A percentile compares a stretch with the other conserved stretches of the same genome.
Conservation (phyloP, 2,888 invertebrate genomes). For the Idaea straminata region DNA sequence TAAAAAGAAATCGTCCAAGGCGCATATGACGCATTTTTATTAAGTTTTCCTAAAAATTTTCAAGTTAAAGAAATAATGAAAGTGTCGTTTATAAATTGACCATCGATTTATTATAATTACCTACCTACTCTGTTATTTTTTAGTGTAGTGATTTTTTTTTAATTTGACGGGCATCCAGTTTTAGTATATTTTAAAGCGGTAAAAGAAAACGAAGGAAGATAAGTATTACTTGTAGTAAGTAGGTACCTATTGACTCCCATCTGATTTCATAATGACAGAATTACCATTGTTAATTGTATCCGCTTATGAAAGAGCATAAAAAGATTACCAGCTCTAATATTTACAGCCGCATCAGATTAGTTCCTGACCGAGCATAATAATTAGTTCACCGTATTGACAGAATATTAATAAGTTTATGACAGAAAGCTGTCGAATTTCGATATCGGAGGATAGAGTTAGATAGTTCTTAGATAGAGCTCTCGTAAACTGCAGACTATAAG, state of each 20-base stretch:
- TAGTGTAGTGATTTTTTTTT: no score
- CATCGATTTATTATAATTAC: no score
- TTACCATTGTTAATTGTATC: conserved; percentile 24
- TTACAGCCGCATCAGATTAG: conserved; percentile 42
- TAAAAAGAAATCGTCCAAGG: no score
- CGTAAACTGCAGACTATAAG: not conserved
- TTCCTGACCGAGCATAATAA: conserved; percentile 53
- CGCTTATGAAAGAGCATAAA: conserved; percentile 33
- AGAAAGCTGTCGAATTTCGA: conserved; percentile 54
- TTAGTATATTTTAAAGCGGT: not conserved
- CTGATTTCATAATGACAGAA: not conserved
- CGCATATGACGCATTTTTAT: no score
- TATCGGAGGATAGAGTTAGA: conserved; percentile 70
- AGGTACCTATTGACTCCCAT: not conserved
- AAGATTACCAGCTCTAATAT: conserved; percentile 37
- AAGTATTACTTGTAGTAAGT: not conserved
- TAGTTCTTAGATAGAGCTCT: conserved; percentile 42
- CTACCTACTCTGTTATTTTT: no score
- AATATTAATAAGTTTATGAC: conserved; percentile 54
- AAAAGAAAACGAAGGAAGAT: not conserved
- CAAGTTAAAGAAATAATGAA: no score
- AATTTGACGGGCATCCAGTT: no score
- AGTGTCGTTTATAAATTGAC: no score
- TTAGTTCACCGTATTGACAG: conserved; percentile 63
- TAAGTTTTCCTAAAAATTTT: no score